Conservation (phyloP, 2,113 vertebrate genomes). For the Dipodomys ordii region DNA sequence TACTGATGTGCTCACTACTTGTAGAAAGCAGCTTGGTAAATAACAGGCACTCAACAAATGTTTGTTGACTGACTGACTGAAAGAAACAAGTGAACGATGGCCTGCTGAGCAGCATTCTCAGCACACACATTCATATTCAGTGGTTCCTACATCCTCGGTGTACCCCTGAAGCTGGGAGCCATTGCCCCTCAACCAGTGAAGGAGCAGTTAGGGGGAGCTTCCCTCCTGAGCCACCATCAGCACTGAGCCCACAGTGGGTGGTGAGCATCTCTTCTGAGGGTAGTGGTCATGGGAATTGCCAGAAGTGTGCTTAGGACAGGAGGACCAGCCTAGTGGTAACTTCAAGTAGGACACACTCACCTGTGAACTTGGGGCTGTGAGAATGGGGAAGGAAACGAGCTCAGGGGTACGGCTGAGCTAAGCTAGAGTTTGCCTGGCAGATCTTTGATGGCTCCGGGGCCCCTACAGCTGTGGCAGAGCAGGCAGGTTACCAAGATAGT, state of each 20-base stretch:
- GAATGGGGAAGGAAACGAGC: background rate
- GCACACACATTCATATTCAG: background rate
- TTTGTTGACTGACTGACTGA: background rate
- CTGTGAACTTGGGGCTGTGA: background rate
- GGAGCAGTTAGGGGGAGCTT: no score
- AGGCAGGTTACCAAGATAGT: no score
- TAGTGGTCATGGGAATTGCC: background rate
- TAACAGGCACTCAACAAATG: constrained; percentile 10
- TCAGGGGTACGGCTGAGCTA: background rate
- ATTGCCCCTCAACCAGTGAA: background rate
- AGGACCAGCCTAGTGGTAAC: background rate
- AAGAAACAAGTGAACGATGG: background rate
- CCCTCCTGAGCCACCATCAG: no score
- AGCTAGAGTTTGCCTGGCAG: background rate
- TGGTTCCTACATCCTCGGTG: background rate
- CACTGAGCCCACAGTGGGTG: background rate
- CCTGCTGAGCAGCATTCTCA: background rate
- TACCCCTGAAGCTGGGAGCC: background rate
- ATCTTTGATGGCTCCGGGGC: background rate
- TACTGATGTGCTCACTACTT: background rate
- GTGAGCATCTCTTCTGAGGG: background rate
- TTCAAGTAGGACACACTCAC: background rate
- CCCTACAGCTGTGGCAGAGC: background rate
- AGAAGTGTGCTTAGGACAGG: background rate
- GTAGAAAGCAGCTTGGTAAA: background rate